A percentile compares a stretch with the other conserved stretches of the same genome.
Evolutionary conservation across 2,113 vertebrate species (phyloP).

Genomic region (Neogobius melanostomus): DNA sequence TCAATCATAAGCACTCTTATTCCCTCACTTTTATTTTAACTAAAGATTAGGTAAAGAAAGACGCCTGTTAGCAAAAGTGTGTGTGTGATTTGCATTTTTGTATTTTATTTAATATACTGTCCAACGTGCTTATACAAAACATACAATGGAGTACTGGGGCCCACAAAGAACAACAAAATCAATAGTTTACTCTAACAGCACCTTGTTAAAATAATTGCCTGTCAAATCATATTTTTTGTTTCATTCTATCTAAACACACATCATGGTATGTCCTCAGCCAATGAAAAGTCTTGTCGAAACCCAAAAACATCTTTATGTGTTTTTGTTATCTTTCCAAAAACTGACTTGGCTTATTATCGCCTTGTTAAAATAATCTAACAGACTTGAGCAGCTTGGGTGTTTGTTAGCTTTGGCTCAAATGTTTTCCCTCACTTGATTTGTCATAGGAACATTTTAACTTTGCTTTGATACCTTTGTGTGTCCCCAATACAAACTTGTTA

Average conservation of each 20-base stretch:
- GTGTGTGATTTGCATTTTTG: constrained; percentile 89
- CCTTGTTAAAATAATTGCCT: not conserved
- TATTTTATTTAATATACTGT: constrained; percentile 93
- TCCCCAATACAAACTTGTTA: not conserved
- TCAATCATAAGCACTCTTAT: constrained; percentile 2
- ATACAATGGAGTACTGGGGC: not conserved
- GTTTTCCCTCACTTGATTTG: not conserved
- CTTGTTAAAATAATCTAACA: not conserved
- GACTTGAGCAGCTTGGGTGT: not conserved
- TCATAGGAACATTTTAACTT: not conserved
- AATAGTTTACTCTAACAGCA: no score
- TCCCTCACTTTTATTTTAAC: constrained; percentile 19
- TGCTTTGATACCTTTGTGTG: not conserved
- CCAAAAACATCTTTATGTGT: no score
- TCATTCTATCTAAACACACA: no score
- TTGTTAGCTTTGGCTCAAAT: not conserved
- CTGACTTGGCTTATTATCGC: not conserved
- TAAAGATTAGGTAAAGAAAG: constrained; percentile 73
- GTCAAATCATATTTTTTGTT: no score
- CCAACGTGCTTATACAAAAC: constrained; percentile 60
- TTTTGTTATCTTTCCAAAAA: no score
- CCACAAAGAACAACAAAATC: not conserved
- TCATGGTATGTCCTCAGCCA: no score
- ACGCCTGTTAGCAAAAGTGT: constrained; percentile 83
- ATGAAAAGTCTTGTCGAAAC: no score